Conservation (phyloP, 2,113 vertebrate genomes). For the Illadopsis cleaveri region DNA sequence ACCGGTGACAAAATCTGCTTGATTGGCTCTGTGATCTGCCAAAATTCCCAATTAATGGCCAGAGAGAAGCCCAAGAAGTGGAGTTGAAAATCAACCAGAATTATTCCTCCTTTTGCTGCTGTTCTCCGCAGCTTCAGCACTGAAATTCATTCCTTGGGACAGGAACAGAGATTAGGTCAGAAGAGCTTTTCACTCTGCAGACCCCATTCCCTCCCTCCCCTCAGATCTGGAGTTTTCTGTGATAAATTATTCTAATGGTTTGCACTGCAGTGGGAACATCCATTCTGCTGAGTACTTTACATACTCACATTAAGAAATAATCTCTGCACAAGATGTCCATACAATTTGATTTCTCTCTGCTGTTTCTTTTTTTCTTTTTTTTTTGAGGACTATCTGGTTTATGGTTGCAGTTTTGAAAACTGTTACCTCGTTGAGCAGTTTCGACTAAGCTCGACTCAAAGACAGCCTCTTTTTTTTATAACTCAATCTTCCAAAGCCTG, state of each 20-base stretch:
- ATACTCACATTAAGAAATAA: background rate
- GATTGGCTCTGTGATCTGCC: background rate
- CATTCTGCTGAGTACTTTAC: background rate
- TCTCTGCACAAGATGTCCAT: background rate
- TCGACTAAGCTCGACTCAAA: constrained; percentile 47
- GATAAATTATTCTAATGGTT: background rate
- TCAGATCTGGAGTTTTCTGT: background rate
- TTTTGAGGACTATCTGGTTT: constrained; percentile 19
- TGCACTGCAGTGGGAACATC: background rate
- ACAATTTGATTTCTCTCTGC: background rate
- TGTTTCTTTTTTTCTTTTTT: background rate
- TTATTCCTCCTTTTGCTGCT: background rate
- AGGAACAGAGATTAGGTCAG: background rate
- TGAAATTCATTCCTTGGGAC: background rate
- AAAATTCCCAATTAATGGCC: background rate
- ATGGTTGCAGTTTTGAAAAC: constrained; percentile 19
- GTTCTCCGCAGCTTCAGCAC: background rate
- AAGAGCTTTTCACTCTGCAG: background rate
- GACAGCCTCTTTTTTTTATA: constrained; percentile 55
- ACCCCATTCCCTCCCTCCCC: background rate
- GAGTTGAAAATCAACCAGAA: background rate
- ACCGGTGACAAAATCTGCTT: background rate
- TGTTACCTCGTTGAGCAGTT: constrained; percentile 19
- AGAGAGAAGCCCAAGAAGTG: background rate
- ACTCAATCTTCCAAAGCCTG: constrained; percentile 63